Evolutionary conservation across 2,113 vertebrate species (phyloP), one percentile per base, ranked within the genome.

Genomic region (Sceloporus undulatus): DNA sequence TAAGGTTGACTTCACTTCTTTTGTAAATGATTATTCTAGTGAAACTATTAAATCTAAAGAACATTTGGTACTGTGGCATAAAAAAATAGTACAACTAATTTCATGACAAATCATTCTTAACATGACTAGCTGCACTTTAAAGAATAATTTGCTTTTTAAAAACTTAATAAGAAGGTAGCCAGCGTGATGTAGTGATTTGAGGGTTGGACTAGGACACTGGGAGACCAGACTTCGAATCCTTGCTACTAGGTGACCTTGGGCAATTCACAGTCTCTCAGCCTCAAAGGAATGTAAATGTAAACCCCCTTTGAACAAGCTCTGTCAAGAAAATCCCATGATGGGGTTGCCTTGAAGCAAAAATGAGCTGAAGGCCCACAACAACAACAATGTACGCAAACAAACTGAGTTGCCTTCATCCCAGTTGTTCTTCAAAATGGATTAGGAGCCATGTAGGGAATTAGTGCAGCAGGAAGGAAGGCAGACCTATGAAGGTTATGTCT

Each of bases 21-120:
- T 76, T 68, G 9, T 85, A 82, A 85, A 80, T 85, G 40, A 81
- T 80, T 85, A 85, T 81, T 82, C 56, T 38, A 66, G 84, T 68
- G 70, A 76, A 80, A 76, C 78, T 76, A 79, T 85, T 85, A 82
- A 75, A 75, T 62, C 40, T 52, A 66, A 89, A 82, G 78, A 89
- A 89, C 84, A 85, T 76, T 75, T 82, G 70, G 84, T 85, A 89
- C 76, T 79, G 68, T 52, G 74, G 40, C 77, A 82, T 59, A 56
- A 89, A 88, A 89, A 88, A 76, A 89, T 42, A 77, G 84, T 62
- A 42, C 56, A 48, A 59, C 42, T 68, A 85, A 82, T 85, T 74
- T 85, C 19, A 40, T 82, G 71, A 56, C 59, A 89, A 89, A 82
- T 75, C 40, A 68, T 85, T 86, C 59, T 40, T 65, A 85, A 82